Evolutionary conservation across 2,797 vertebrate species (phyloP).

Genomic region (Gobionotothen gibberifrons): DNA sequence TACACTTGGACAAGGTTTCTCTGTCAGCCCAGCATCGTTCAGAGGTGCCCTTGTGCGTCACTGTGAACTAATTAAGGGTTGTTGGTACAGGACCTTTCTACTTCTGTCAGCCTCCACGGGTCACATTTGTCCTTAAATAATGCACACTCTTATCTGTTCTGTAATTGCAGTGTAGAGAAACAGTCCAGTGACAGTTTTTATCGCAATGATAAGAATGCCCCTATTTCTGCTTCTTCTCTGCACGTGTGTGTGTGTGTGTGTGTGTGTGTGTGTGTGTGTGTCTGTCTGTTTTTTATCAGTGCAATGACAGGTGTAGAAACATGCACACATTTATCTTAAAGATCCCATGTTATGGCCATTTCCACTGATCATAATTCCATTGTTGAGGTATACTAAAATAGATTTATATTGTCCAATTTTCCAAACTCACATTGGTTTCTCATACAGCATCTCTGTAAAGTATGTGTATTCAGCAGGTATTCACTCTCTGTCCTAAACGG

Average conservation of each 20-base stretch:
- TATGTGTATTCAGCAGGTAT: too few relatives aligned
- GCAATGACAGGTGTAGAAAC: conserved; percentile 10
- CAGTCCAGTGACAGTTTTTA: conserved; percentile 61
- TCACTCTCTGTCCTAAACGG: too few relatives aligned
- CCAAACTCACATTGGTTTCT: too few relatives aligned
- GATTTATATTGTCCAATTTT: too few relatives aligned
- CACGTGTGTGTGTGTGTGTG: conserved; percentile 1
- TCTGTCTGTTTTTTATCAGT: background rate
- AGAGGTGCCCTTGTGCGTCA: conserved; percentile 78
- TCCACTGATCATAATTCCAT: too few relatives aligned
- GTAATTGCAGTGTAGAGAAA: conserved; percentile 79
- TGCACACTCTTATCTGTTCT: conserved; percentile 62
- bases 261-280: conserved; percentile 1
- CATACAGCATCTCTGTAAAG: too few relatives aligned
- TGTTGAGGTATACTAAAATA: too few relatives aligned
- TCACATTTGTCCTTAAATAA: conserved; percentile 72
- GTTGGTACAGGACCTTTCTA: conserved; percentile 69
- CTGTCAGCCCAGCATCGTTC: conserved; percentile 61
- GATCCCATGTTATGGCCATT: too few relatives aligned
- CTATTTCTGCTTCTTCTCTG: conserved; percentile 34
- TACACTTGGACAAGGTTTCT: conserved; percentile 54
- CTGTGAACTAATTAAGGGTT: conserved; percentile 84
- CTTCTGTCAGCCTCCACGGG: conserved; percentile 78
- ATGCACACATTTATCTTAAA: background rate
- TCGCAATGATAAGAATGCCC: conserved; percentile 60